Evolutionary conservation across 2,888 invertebrate genomes (phyloP), one percentile per base, ranked within the genome.

Genomic region (Pristionchus exspectatus): DNA sequence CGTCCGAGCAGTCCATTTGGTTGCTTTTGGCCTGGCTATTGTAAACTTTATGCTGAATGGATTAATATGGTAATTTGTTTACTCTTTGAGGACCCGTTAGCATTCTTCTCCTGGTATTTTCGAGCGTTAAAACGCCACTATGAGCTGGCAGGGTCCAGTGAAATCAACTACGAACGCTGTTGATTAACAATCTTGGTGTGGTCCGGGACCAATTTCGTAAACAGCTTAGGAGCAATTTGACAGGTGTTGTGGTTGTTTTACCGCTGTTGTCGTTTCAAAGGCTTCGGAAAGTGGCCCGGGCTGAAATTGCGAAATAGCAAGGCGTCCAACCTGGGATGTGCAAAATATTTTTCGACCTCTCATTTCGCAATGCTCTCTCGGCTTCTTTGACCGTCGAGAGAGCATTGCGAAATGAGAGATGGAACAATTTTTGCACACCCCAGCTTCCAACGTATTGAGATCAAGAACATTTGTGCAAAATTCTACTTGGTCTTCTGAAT

Each of bases 31-130:
- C 14, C 91, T 91, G 89, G 92, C 92, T 14, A 72, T 91, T 44
- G 69, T 91, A 24, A 92, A 92, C 83, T 92, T 91, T 44, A n/a
- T 91, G 12, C 90, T 92, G 59, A 92, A 92, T 81, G 92, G 89
- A 21, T 84, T 92, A 54, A 92, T 92, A n/a, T 92, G 92, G 92
- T 87, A 4, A 50, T 54, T 24, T 72, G 27, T 12, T 59, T 59
- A 38, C 2, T 38, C 38, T 38, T 38, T 38, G 38, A 38, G 38
- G 38, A 38, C 38, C 38, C 38, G 2, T 38, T 2, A 38, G 38
- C 2, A 38, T 38, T 5, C 38, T 38, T 38, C 38, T 38, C 38
- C 38, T 38, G 38, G 38, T 38, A 38, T 38, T 38, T 38, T 38
- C 38, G 38, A 38, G 38, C 38, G 38, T 38, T 2, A 38, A 38